Base-by-base conservation (phyloP, 1,140 invertebrate genomes). In the Cheumatopsyche charites region DNA sequence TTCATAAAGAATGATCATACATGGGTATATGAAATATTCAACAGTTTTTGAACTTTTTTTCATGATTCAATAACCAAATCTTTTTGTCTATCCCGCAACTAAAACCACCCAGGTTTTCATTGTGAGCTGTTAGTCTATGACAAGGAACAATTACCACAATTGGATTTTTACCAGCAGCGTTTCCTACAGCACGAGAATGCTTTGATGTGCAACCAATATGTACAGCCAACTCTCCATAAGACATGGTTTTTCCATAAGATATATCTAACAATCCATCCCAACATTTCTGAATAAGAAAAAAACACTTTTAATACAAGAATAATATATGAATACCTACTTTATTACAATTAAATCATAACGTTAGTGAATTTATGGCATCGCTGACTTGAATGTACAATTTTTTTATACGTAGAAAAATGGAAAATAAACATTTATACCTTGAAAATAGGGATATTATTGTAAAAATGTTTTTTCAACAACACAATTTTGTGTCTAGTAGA, bases 101-200 rank as follows among this genome's bases (percentile, higher is more conserved):
- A 55, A 81, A 83, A 2, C 82, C 82, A 25, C 82, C 82, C 36
- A 80, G 79, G 13, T 79, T 77, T 7, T 62, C 70, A 26, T 49
- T 58, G 13, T 78, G 75, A 42, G 79, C 80, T 5, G 83, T 77
- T 7, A 84, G 11, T 70, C 82, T 74, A 47, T 84, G 83, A 70
- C 83, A 84, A 1, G 83, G 82, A 26, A 83, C 78, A 1, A 84
- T 73, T 36, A 85, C 71, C 1, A 83, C 13, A 61, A 82, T 79
- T 15, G 78, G 72, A 76, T 85, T 85, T 0, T 81, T 80, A 6
- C 82, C 82, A 66, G 82, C 83, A 29, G 82, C 82, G 19, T 78
- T 77, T 7, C 82, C 83, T 1, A 83, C 77, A 19, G 83, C 82
- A 26, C 83, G 67, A 15, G 82, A 78, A 71, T 83, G 79, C 13